Percentiles rank a stretch among this genome's conserved stretches.
Evolutionary conservation across 2,113 vertebrate species (phyloP).

Genomic region (Excalfactoria chinensis): DNA sequence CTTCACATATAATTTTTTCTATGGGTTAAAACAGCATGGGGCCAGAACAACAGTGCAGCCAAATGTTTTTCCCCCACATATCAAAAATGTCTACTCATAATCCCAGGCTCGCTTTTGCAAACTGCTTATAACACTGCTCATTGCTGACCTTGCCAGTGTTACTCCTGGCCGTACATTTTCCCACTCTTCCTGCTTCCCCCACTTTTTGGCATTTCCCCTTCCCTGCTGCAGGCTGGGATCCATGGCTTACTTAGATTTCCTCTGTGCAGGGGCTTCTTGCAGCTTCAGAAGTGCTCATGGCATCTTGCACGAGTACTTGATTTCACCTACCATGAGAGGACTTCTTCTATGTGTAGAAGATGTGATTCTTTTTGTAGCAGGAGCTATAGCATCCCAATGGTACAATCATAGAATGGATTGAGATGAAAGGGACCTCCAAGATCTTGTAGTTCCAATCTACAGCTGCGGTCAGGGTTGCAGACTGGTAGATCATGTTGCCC

Average conservation of each 20-base stretch:
- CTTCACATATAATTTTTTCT: conserved; percentile 37
- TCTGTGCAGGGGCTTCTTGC: not conserved
- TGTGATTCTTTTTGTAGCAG: not conserved
- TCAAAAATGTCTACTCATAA: conserved; percentile 31
- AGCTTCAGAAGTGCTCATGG: not conserved
- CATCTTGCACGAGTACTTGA: not conserved
- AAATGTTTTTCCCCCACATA: conserved; percentile 33
- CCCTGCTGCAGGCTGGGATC: not conserved
- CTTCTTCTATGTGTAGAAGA: not conserved
- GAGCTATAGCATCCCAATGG: not conserved
- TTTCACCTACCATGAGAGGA: not conserved
- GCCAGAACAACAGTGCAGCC: not conserved
- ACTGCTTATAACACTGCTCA: not conserved
- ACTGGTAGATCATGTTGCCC: too few relatives aligned
- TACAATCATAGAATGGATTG: too few relatives aligned
- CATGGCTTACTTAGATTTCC: not conserved
- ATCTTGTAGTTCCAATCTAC: too few relatives aligned
- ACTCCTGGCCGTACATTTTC: conserved; percentile 61
- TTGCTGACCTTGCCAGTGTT: conserved; percentile 40
- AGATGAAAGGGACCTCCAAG: too few relatives aligned
- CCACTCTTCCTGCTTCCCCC: conserved; percentile 1
- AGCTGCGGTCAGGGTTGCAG: too few relatives aligned
- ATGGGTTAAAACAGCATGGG: conserved; percentile 15
- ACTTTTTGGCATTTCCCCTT: conserved; percentile 9
- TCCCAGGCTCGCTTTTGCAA: conserved; percentile 12